Evolutionary conservation across 2,113 vertebrate species (phyloP).

Genomic region (Reinhardtius hippoglossoides): DNA sequence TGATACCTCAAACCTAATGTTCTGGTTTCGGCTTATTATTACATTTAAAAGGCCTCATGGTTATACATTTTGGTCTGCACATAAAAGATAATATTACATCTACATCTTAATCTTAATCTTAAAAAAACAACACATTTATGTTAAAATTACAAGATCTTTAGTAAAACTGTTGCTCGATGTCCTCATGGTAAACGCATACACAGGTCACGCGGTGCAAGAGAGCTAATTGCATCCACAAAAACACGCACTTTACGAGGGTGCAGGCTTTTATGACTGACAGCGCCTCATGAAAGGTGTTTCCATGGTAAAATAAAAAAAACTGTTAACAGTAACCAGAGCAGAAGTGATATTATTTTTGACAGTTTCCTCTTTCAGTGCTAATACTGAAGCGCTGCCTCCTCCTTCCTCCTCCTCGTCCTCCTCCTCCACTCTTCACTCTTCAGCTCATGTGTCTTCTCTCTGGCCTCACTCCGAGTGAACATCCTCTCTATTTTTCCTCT

Average conservation of each 20-base stretch:
- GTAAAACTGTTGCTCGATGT: neutral
- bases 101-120: neutral
- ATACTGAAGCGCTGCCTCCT: neutral
- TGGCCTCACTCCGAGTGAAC: neutral
- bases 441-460: neutral
- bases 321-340: slow-evolving; percentile 37
- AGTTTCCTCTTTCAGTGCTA: slow-evolving; percentile 47
- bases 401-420: neutral
- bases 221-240: neutral
- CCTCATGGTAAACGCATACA: neutral
- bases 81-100: neutral
- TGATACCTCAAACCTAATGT: neutral
- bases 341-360: slow-evolving; percentile 54
- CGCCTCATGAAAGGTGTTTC: slow-evolving; percentile 23
- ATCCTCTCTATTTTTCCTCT: neutral
- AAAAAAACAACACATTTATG: neutral
- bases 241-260: neutral
- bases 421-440: neutral
- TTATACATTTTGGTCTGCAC: neutral
- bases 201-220: slow-evolving; percentile 1
- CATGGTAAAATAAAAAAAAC: slow-evolving; percentile 34
- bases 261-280: neutral
- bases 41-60: neutral
- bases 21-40: neutral
- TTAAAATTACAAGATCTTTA: neutral